Evolutionary conservation across 2,113 vertebrate genomes (phyloP).

Genomic region (Capricornis sumatraensis): DNA sequence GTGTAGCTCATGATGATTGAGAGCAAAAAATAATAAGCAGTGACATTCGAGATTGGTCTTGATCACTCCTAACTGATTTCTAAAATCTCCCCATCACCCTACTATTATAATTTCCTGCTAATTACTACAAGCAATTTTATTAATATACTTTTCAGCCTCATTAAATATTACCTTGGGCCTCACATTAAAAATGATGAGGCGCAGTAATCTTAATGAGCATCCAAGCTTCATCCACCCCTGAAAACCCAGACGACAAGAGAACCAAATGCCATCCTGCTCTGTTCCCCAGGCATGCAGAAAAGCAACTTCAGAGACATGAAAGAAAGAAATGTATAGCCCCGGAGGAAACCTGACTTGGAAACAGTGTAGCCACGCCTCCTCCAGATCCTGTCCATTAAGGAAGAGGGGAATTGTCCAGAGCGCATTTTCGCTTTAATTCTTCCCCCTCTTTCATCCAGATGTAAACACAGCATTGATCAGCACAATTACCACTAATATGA

Average conservation of each 20-base stretch:
- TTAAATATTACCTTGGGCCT: conserved; percentile 82
- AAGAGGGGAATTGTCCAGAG: not conserved
- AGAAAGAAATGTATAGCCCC: not conserved
- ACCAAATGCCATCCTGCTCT: not conserved
- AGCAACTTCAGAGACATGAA: conserved; percentile 14
- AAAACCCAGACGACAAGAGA: conserved; percentile 57
- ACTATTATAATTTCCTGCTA: conserved; percentile 73
- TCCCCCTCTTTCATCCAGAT: not conserved
- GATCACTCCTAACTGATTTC: conserved; percentile 64
- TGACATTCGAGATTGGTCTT: conserved; percentile 21
- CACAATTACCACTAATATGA: not conserved
- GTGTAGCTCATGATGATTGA: conserved; percentile 26
- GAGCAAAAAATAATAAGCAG: conserved; percentile 42
- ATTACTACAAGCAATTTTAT: conserved; percentile 82
- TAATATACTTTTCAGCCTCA: conserved; percentile 83
- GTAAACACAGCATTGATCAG: not conserved
- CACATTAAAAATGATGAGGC: conserved; percentile 78
- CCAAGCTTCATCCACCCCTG: conserved; percentile 52
- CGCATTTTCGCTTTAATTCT: not conserved
- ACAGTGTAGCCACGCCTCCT: not conserved
- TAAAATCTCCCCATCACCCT: conserved; percentile 56
- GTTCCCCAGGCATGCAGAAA: conserved; percentile 5
- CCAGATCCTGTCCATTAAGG: not conserved
- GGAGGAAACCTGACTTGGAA: conserved; percentile 12
- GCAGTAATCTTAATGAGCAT: conserved; percentile 77